A percentile compares a stretch with the other conserved stretches of the same genome.
These are phyloP conservation scores for Meleagris gallopavo DNA, from an alignment of 2,113 vertebrate genomes.

Conservation along the genomic window DNA sequence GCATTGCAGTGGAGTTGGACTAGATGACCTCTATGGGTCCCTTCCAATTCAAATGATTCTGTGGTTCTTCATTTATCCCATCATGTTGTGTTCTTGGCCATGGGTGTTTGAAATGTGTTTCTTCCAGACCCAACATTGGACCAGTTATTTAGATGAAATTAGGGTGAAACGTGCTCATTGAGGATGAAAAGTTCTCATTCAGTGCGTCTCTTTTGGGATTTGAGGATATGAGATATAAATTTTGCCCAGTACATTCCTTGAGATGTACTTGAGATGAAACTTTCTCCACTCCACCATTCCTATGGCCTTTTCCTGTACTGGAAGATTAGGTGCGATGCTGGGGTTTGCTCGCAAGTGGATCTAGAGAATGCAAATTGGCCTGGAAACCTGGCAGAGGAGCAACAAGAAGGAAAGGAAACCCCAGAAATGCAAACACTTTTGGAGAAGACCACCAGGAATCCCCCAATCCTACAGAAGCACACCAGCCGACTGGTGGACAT, in stretches of 20 bases:
- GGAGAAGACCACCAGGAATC: not conserved
- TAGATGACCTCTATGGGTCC: too few relatives aligned
- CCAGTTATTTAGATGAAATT: not conserved
- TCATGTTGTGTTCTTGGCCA: fast-evolving
- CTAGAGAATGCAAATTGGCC: not conserved
- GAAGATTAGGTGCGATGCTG: not conserved
- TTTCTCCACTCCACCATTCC: not conserved
- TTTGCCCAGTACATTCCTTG: not conserved
- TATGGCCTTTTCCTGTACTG: not conserved
- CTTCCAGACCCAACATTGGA: not conserved
- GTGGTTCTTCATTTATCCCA: not conserved
- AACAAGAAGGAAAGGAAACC: not conserved
- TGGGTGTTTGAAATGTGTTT: not conserved
- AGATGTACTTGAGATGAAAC: not conserved
- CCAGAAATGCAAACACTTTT: not conserved
- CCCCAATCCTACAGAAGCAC: not conserved
- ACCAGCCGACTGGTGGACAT: not conserved
- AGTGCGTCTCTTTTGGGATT: not conserved
- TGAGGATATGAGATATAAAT: not conserved
- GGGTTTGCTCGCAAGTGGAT: fast-evolving
- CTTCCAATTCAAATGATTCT: too few relatives aligned
- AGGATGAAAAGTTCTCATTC: not conserved
- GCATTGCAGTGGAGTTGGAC: too few relatives aligned
- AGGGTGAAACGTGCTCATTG: too few relatives aligned
- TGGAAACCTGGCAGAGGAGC: not conserved